These are phyloP conservation scores for Lampropteryx suffumata DNA, from an alignment of 2,888 invertebrate genomes.

Conservation along the genomic window DNA sequence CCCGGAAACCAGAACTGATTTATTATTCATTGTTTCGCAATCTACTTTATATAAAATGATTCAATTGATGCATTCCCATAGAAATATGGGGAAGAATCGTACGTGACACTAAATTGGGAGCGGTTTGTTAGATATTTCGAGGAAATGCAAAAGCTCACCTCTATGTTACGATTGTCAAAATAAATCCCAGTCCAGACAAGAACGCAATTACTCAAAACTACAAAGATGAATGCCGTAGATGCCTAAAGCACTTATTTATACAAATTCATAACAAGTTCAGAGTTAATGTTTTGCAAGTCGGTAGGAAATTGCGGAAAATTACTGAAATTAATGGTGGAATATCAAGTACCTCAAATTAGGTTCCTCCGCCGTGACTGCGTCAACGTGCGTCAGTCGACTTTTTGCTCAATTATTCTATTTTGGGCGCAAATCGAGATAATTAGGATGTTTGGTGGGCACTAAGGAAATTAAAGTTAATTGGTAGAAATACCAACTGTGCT, in stretches of 20 bases:
- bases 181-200: too few relatives aligned
- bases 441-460: constrained; percentile 22
- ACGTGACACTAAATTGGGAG: too few relatives aligned
- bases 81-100: not conserved
- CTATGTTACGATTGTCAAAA: too few relatives aligned
- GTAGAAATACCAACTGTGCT: not conserved
- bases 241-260: too few relatives aligned
- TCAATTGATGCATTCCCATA: constrained; percentile 7
- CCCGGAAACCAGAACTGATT: constrained; percentile 50
- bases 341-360: constrained; percentile 5
- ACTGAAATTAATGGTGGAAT: constrained; percentile 8
- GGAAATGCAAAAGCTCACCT: too few relatives aligned
- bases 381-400: constrained; percentile 4
- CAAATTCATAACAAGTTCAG: too few relatives aligned
- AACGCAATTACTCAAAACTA: too few relatives aligned
- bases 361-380: not conserved
- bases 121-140: too few relatives aligned
- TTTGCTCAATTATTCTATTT: constrained; percentile 23
- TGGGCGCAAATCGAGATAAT: constrained; percentile 21
- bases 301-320: not conserved
- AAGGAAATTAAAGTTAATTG: constrained; percentile 12
- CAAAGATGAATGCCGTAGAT: too few relatives aligned
- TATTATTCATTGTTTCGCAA: constrained; percentile 49
- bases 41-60: constrained; percentile 8
- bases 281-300: not conserved